Base-by-base conservation (phyloP, 2,888 invertebrate genomes). In the Cepaea hortensis region DNA sequence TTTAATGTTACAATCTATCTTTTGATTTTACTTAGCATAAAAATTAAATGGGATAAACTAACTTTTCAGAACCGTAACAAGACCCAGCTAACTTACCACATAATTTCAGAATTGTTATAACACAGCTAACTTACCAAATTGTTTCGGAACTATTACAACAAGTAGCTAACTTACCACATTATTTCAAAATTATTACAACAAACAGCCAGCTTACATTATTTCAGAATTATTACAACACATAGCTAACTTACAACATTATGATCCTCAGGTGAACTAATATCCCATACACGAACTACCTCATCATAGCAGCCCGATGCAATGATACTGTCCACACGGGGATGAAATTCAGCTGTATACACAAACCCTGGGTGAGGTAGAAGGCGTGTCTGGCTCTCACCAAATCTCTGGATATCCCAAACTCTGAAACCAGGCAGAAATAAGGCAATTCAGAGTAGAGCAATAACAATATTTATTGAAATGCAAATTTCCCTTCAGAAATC, bases 241-340 rank as follows among this genome's bases (percentile, higher is more conserved):
- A 73, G 13, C 35, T n/a, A n/a, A 80, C 87, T 50, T 76, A 87
- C 87, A 81, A 87, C 80, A 65, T 75, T 80, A 50, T 75, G 35
- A 55, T 87, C 87, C 20, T 87, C 84, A 23, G 84, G 55, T 13
- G 84, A 50, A 62, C 89, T 89, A 11, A 94, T 90, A 83, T 93
- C 93, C 97, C 96, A 97, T 73, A 97, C 94, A 86, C 96, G 94
- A n/a, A 96, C 94, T 13, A 95, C 94, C 87, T 95, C 95, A 93
- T 97, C 97, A 93, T 95, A 96, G 90, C 96, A 96, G 11, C 96
- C 96, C 1, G 96, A 96, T 3, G 95, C 95, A 0, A 96, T 94
- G 62, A 96, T 94, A n/a, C 94, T 93, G 20, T 94, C 91, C 55
- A 94, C 94, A 61, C 94, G 93, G 2, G 95, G 95, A 82, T 95